Percentiles rank a stretch among this genome's conserved stretches.
Conservation (phyloP, 1,140 invertebrate genomes). For the Condylostylus longicornis region DNA sequence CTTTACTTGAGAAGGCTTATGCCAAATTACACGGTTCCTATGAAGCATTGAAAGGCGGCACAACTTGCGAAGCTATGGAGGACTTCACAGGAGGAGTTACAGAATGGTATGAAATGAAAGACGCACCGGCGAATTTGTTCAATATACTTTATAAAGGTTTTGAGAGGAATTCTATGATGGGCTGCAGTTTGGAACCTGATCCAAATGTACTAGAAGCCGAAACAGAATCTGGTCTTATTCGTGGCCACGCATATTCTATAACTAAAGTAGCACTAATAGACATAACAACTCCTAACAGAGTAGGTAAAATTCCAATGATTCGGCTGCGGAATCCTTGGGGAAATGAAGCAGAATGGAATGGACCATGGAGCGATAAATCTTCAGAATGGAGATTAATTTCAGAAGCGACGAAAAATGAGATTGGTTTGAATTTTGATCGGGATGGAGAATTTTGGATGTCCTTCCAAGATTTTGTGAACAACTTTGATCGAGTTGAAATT, state of each 20-base stretch:
- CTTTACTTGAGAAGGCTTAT: conserved; percentile 94
- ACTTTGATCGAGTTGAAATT: conserved; percentile 72
- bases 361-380: conserved; percentile 87
- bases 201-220: conserved; percentile 76
- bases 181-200: conserved; percentile 92
- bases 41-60: conserved; percentile 92
- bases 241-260: conserved; percentile 92
- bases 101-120: conserved; percentile 82
- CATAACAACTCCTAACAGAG: conserved; percentile 65
- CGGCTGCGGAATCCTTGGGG: conserved; percentile 95
- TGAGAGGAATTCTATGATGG: conserved; percentile 89
- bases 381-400: conserved; percentile 88
- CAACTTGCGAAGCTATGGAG: conserved; percentile 95
- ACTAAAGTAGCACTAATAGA: conserved; percentile 82
- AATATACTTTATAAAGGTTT: conserved; percentile 82
- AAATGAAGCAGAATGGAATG: conserved; percentile 96
- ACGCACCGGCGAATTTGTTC: conserved; percentile 79
- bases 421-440: conserved; percentile 82
- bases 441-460: conserved; percentile 99
- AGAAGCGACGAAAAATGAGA: conserved; percentile 72
- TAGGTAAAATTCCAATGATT: conserved; percentile 66
- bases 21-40: conserved; percentile 96
- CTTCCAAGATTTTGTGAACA: conserved; percentile 60
- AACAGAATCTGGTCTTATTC: conserved; percentile 77
- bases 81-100: conserved; percentile 97